Percentiles rank a stretch among this genome's conserved stretches.
phyloP scores from a whole-genome alignment of 2,797 vertebrate species.

The Moxostoma hubbsi region DNA sequence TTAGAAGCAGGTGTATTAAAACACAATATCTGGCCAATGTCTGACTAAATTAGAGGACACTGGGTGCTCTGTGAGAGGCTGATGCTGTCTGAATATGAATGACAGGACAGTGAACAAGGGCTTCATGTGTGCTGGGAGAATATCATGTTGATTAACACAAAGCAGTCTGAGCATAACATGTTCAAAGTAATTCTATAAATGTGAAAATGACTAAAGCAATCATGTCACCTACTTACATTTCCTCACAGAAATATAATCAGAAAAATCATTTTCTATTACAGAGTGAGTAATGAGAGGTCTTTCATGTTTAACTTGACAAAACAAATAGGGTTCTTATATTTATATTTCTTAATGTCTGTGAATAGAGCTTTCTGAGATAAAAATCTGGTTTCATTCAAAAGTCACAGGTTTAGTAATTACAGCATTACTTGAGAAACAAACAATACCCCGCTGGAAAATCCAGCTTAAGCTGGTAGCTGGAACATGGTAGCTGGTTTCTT shows the following conservation, averaged over 20 bases:
- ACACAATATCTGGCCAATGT: constrained; percentile 65
- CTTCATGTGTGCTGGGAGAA: constrained; percentile 3
- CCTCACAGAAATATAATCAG: constrained; percentile 23
- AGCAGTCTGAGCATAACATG: too few relatives aligned
- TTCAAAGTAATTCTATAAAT: constrained; percentile 40
- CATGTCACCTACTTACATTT: constrained; percentile 9
- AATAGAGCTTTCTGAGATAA: not conserved
- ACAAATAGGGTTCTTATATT: constrained; percentile 23
- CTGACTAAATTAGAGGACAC: constrained; percentile 65
- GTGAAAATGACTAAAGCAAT: constrained; percentile 34
- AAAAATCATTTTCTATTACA: constrained; percentile 32
- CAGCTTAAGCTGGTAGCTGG: too few relatives aligned
- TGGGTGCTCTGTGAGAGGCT: constrained; percentile 38
- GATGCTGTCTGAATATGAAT: constrained; percentile 50
- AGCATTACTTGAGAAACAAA: not conserved
- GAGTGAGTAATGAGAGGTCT: constrained; percentile 21
- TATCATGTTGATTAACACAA: not conserved
- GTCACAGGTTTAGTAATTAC: too few relatives aligned
- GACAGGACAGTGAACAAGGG: constrained; percentile 15
- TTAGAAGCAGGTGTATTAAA: constrained; percentile 68
- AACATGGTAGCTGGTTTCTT: too few relatives aligned
- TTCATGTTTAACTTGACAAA: constrained; percentile 29
- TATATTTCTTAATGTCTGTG: constrained; percentile 13
- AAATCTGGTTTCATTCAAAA: not conserved
- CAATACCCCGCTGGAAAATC: not conserved